Base-by-base conservation (phyloP, 2,797 vertebrate genomes). In the Zenarchopterus dispar region DNA sequence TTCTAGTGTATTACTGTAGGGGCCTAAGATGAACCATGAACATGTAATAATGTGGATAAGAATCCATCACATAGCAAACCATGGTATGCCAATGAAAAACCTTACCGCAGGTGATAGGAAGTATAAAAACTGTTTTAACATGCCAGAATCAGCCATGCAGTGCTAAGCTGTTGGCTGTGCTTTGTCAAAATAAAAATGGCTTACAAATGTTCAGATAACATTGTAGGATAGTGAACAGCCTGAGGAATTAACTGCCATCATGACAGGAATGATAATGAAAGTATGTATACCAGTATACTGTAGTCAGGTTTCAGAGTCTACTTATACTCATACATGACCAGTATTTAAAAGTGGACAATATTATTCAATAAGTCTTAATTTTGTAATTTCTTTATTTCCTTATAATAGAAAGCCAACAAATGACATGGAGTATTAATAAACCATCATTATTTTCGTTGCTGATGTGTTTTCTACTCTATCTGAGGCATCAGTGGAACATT, bases 51-150 rank as follows among this genome's bases (percentile, higher is more conserved):
- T 67, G 58, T 53, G 67, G 56, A 22, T 56, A 51, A 67, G 54
- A 70, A 78, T 75, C 81, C 54, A 77, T 86, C 62, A 68, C 49
- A 71, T 23, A 53, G 75, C 46, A 75, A 75, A 86, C 80, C 69
- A 67, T 56, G 66, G 60, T 43, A 62, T 42, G 75, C 67, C 54
- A 48, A 78, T 33, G 56, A 67, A 77, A 80, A 72, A 68, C 16
- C 61, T 72, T 31, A 70, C 60, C 24, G 31, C 56, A 75, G 76
- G 80, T 82, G 67, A 75, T 72, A 59, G 48, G 55, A 42, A 45
- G 39, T 56, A 48, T 56, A 73, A 78, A 73, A 75, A 73, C 1
- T 36, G 62, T 78, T 76, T 81, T 43, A 64, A 54, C 77, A 62
- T 19, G 18, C 15, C 48, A 46, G 67, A 69, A 62, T 78, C 62